Evolutionary conservation across 2,113 vertebrate genomes (phyloP), one percentile per base, ranked within the genome.

Genomic region (Hippopotamus amphibius): DNA sequence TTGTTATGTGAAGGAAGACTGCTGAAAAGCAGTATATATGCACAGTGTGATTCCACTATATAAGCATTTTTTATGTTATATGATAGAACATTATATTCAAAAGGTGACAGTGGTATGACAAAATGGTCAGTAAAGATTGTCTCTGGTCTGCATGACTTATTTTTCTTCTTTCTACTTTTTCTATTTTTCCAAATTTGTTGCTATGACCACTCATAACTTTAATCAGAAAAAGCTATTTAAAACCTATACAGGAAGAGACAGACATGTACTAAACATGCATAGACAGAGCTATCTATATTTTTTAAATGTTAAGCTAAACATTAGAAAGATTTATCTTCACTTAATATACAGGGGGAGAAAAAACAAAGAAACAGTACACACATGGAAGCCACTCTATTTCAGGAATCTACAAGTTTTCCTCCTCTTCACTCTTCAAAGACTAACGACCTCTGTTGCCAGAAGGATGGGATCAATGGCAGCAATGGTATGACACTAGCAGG

Each of bases 81-180:
- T 79, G 71, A 69, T 21, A 65, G 16, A 63, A 66, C 22, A 41
- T 3, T 66, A 81, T 46, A 85, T 28, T 92, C 41, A 91, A 88
- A 88, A 77, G 1, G 26, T n/a, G 24, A 61, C 7, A 37, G 28
- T 8, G 33, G 46, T 71, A 86, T 83, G 21, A 90, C 57, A 63
- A 84, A 91, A 87, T 4, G 57, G n/a, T 72, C 41, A 87, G 22
- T 68, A 69, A 95, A 90, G 24, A 3, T 77, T 66, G 19, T 83
- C 7, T 76, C 43, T 59, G 7, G 0, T 43, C 59, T 92, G 15
- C 17, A 43, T n/a, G 30, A 79, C 66, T 90, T 71, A 59, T 53
- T 95, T 97, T 93, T 65, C 66, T 89, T 66, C 30, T 81, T 97
- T 76, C 61, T 41, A 48, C 3, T 55, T 86, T 91, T 65, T 41